A percentile compares a stretch with the other conserved stretches of the same genome.
These are phyloP conservation scores for Propithecus coquereli DNA, from an alignment of 2,113 vertebrate genomes.

Conservation along the genomic window DNA sequence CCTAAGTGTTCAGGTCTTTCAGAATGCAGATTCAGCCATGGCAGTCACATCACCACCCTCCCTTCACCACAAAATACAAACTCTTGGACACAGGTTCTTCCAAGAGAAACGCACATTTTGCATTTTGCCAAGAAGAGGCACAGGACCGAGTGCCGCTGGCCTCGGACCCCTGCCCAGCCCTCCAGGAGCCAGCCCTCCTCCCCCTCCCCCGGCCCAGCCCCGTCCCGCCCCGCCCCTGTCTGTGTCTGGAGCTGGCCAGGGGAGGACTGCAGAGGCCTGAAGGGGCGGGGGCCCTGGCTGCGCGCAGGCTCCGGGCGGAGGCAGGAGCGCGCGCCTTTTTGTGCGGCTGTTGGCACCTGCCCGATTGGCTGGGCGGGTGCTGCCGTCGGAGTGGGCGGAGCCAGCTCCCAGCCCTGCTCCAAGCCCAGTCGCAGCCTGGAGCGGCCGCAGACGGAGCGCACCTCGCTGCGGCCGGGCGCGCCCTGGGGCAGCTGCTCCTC, in stretches of 20 bases:
- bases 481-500: neutral
- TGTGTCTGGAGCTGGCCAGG: neutral
- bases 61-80: neutral
- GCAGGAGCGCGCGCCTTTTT: slow-evolving; percentile 51
- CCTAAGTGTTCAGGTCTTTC: neutral
- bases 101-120: neutral
- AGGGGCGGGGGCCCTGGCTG: neutral
- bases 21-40: neutral
- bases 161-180: neutral
- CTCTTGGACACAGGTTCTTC: neutral
- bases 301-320: neutral
- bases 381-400: slow-evolving; percentile 67
- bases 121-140: neutral
- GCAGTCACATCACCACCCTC: neutral
- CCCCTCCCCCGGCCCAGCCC: neutral
- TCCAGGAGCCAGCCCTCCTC: neutral
- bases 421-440: neutral
- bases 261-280: neutral
- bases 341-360: neutral
- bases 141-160: too few relatives aligned
- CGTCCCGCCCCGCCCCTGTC: neutral
- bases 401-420: fast-evolving
- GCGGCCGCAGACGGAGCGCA: slow-evolving; percentile 37
- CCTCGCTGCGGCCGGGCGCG: neutral
- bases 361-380: neutral